phyloP scores from a whole-genome alignment of 2,797 vertebrate genomes.

The Hippopotamyrus pictus region DNA sequence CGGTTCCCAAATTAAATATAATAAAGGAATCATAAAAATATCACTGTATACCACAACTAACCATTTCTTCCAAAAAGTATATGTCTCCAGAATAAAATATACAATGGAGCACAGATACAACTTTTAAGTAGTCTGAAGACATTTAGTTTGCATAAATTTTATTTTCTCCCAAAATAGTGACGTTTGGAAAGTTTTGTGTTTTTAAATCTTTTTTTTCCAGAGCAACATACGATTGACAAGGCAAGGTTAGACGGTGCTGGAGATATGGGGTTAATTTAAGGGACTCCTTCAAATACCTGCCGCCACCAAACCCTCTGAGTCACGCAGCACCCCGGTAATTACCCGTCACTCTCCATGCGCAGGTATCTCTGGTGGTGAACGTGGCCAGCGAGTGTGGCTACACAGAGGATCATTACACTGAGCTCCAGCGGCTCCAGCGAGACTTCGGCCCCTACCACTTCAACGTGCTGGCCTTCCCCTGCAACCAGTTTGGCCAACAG shows the following conservation, averaged over 20 bases:
- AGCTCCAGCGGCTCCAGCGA: slow-evolving; percentile 82
- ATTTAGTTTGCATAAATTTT: neutral
- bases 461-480: slow-evolving; percentile 91
- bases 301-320: neutral
- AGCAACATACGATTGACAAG: neutral
- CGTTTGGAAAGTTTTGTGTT: neutral
- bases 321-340: neutral
- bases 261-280: neutral
- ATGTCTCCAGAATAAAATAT: neutral
- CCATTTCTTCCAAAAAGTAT: neutral
- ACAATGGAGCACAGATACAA: neutral
- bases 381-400: slow-evolving; percentile 92
- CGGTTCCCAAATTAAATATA: neutral
- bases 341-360: neutral
- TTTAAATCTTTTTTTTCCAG: neutral
- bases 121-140: neutral
- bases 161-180: neutral
- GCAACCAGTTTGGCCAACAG: slow-evolving; percentile 95
- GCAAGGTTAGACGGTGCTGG: neutral
- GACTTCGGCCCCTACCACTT: slow-evolving; percentile 87
- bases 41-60: neutral
- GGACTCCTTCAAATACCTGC: neutral
- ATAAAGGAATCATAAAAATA: neutral
- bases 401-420: slow-evolving; percentile 84
- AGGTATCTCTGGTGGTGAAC: slow-evolving; percentile 92